Evolutionary conservation across 1,140 invertebrate genomes (phyloP).

Genomic region (Heterodera schachtii): DNA sequence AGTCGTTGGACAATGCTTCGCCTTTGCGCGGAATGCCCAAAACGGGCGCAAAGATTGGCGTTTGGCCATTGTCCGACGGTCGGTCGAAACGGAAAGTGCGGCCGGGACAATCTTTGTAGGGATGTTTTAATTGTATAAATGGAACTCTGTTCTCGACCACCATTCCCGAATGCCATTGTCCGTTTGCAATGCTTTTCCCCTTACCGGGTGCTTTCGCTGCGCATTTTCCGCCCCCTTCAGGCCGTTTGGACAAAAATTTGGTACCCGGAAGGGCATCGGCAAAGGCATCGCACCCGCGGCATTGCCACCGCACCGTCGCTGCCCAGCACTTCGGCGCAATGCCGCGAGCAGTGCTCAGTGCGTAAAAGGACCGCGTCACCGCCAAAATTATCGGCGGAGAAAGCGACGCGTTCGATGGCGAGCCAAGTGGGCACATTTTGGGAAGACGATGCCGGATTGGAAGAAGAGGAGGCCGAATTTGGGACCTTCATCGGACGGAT

Average conservation of each 20-base stretch:
- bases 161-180: neutral
- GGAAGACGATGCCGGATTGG: neutral
- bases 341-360: conserved; percentile 12
- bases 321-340: conserved; percentile 20
- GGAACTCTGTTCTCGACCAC: neutral
- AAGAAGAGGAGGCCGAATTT: neutral
- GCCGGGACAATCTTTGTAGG: conserved; percentile 16
- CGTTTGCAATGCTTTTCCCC: neutral
- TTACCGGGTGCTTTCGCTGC: conserved; percentile 11
- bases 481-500: no score
- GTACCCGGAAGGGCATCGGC: conserved; percentile 21
- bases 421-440: neutral
- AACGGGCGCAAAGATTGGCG: neutral
- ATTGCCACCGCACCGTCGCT: neutral
- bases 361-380: conserved; percentile 13
- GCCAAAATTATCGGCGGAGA: neutral
- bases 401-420: neutral
- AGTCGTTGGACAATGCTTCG: conserved; percentile 10
- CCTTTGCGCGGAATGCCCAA: conserved; percentile 13
- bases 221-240: conserved; percentile 29
- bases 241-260: conserved; percentile 28
- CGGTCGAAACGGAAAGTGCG: conserved; percentile 8
- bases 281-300: conserved; percentile 18
- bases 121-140: no score
- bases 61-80: neutral